Evolutionary conservation across 2,113 vertebrate genomes (phyloP).

Genomic region (Semnornis frantzii): DNA sequence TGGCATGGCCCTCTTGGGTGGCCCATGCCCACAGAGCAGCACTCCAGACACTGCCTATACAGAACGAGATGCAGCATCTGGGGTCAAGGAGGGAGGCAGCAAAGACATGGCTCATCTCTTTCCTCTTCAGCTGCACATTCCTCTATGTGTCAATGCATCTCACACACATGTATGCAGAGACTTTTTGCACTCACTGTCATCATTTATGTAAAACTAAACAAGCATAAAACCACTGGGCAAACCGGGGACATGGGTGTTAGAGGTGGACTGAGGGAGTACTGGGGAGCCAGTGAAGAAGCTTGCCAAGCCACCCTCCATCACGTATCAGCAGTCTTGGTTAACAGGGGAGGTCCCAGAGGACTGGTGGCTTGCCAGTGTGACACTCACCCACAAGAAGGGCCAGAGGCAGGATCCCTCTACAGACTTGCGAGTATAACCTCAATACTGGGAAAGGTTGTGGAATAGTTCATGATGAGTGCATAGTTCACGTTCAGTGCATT

Average conservation of each 20-base stretch:
- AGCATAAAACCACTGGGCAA: neutral
- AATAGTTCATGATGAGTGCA: no score
- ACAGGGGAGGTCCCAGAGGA: no score
- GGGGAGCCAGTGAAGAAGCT: no score
- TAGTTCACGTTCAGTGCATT: no score
- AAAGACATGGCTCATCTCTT: neutral
- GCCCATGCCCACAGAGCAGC: neutral
- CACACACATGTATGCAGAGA: neutral
- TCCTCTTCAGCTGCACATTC: neutral
- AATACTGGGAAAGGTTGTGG: no score
- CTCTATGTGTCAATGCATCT: neutral
- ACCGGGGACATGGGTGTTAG: neutral
- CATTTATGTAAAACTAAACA: neutral
- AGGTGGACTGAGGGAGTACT: no score
- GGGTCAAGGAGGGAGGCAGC: neutral
- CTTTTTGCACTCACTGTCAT: neutral
- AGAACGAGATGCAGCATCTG: neutral
- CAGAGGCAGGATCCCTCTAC: no score
- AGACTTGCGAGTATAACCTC: no score
- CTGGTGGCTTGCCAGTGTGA: no score
- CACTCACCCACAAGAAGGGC: no score
- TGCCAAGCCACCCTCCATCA: no score
- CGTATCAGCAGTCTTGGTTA: no score
- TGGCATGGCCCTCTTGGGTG: accelerated
- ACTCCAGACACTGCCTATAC: neutral